These are phyloP conservation scores for Magallana gigas DNA, from an alignment of 1,140 invertebrate genomes.

Conservation along the genomic window DNA sequence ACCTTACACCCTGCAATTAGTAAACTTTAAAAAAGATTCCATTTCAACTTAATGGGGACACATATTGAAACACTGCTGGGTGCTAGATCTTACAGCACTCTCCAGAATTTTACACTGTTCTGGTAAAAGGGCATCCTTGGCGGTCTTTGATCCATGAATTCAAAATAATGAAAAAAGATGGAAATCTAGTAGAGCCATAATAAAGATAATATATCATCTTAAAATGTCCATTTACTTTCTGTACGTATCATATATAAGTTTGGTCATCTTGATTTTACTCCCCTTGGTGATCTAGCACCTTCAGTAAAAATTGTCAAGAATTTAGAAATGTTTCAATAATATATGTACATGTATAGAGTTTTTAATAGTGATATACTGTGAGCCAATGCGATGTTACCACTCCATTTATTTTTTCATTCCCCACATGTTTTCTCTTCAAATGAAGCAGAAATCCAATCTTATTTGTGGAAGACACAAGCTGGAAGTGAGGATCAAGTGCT, in stretches of 20 bases:
- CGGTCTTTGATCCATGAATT: background rate
- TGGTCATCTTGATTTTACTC: too few relatives aligned
- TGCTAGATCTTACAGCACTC: slow-evolving; percentile 19
- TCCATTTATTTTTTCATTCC: background rate
- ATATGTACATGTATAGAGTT: too few relatives aligned
- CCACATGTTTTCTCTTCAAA: background rate
- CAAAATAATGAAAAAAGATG: slow-evolving; percentile 1
- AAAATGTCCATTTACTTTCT: too few relatives aligned
- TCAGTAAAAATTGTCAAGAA: too few relatives aligned
- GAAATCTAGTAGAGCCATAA: background rate
- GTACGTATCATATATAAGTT: too few relatives aligned
- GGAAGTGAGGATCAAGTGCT: background rate
- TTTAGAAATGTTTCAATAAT: too few relatives aligned
- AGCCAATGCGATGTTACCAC: background rate
- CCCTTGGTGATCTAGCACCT: too few relatives aligned
- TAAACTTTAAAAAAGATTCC: slow-evolving; percentile 14
- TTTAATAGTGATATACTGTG: too few relatives aligned
- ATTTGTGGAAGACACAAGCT: background rate
- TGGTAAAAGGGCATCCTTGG: background rate
- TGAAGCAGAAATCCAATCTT: background rate
- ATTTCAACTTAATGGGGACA: slow-evolving; percentile 10
- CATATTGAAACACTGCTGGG: slow-evolving; percentile 23
- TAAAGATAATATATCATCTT: background rate
- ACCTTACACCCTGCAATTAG: background rate
- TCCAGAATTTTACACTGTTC: slow-evolving; percentile 6